Base-by-base conservation (phyloP, 2,797 vertebrate genomes). In the Basileuterus tristriatus region DNA sequence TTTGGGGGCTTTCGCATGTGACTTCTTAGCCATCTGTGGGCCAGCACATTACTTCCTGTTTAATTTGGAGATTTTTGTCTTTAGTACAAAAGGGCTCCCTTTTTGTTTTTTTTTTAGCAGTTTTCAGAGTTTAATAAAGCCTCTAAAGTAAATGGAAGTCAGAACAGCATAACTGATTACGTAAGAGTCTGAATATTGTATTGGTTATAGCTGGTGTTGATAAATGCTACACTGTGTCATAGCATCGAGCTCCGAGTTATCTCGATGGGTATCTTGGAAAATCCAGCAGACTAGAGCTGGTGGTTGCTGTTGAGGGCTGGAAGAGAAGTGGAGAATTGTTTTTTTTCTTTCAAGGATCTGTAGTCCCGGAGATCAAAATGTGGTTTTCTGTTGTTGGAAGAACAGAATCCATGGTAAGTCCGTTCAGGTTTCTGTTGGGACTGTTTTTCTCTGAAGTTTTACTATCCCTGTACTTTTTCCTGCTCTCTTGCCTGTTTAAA, bases 371-470 rank as follows among this genome's bases (percentile, higher is more conserved):
- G 92, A 84, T 92, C 96, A 97, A 91, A 96, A 98, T 99, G 99
- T 99, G 99, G 99, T 99, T 99, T 98, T 99, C 99, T 89, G 99
- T 99, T 96, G 98, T 99, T 95, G 99, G 99, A 96, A 98, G 97
- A 97, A 98, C 93, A 95, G 98, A 98, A 92, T 94, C 98, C 94
- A 70, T 94, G 98, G 98, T 99, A 98, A 98, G 98, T 98, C 87
- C 67, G 78, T 87, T 84, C 65, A 93, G 97, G 97, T 80, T 93
- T 94, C 85, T 94, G 71, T 91, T 75, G 80, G 77, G 79, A 72
- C 52, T 89, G 77, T 88, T 86, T 96, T 97, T 71, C 67, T 88
- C 87, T 96, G 52, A 87, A 94, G 83, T 95, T 96, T 93, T 83
- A 70, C 83, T 94, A 87, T 91, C 79, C 50, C 58, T 96, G 50